phyloP scores from a whole-genome alignment of 2,888 invertebrate genomes.

The Mesoligia furuncula region DNA sequence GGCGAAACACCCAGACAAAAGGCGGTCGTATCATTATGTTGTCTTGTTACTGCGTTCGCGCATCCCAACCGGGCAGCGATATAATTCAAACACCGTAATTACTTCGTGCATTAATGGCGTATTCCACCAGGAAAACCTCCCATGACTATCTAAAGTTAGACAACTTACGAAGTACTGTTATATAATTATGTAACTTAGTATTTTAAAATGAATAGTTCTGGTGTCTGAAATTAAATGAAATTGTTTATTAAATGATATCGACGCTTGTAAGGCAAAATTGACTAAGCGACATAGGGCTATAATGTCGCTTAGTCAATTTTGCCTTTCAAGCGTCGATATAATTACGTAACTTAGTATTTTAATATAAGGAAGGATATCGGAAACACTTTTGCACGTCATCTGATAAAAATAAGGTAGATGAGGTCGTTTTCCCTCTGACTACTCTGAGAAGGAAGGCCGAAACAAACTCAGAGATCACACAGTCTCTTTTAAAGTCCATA shows the following conservation, averaged over 20 bases:
- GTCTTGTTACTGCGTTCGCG: constrained; percentile 89
- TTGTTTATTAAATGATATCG: no score
- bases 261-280: no score
- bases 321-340: no score
- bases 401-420: not conserved
- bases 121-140: constrained; percentile 72
- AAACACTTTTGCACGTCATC: not conserved
- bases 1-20: constrained; percentile 89
- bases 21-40: constrained; percentile 88
- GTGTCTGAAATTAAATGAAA: no score
- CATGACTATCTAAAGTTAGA: constrained; percentile 69
- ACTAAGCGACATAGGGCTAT: no score
- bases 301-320: no score
- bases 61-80: constrained; percentile 81
- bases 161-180: constrained; percentile 55
- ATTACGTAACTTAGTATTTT: no score
- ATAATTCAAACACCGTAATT: constrained; percentile 85
- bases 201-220: constrained; percentile 5
- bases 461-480: not conserved
- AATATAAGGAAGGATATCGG: no score
- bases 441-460: not conserved
- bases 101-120: constrained; percentile 82
- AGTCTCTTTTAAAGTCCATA: not conserved
- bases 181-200: constrained; percentile 42
- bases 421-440: not conserved